Conservation (phyloP, 2,113 vertebrate species). For the Cochlearius cochlearius region DNA sequence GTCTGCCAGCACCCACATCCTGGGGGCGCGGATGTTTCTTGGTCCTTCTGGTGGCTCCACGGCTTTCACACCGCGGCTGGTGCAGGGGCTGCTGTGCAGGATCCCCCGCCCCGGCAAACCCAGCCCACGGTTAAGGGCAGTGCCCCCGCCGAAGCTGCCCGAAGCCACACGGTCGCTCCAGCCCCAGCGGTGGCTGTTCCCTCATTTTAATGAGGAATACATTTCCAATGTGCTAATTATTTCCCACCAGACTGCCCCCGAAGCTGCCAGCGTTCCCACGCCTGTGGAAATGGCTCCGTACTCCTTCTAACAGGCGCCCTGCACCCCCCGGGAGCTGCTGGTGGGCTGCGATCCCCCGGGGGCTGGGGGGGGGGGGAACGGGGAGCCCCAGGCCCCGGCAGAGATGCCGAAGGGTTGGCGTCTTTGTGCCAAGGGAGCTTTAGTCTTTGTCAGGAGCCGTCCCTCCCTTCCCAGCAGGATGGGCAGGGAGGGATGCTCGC, state of each 20-base stretch:
- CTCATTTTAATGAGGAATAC: background rate
- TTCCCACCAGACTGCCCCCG: background rate
- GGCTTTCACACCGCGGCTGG: background rate
- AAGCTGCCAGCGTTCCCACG: background rate
- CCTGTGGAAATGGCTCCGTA: background rate
- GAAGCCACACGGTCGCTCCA: rapidly evolving
- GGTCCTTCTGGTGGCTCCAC: rapidly evolving
- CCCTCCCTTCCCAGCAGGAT: background rate
- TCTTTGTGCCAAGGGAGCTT: background rate
- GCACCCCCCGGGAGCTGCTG: background rate
- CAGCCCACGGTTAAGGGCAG: background rate
- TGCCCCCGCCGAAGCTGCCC: rapidly evolving
- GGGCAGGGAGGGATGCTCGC: background rate
- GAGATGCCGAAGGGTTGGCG: background rate
- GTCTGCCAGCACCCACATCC: background rate
- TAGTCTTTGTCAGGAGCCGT: background rate
- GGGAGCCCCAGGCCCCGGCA: background rate
- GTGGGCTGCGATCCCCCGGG: background rate
- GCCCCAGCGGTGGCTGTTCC: background rate
- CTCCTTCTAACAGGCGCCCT: background rate
- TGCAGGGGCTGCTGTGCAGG: background rate
- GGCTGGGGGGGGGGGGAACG: rapidly evolving
- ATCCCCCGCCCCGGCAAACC: background rate
- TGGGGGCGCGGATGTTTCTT: background rate
- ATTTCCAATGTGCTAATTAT: background rate